Conservation (phyloP, 1,140 invertebrate species). For the Anoplolepis gracilipes region DNA sequence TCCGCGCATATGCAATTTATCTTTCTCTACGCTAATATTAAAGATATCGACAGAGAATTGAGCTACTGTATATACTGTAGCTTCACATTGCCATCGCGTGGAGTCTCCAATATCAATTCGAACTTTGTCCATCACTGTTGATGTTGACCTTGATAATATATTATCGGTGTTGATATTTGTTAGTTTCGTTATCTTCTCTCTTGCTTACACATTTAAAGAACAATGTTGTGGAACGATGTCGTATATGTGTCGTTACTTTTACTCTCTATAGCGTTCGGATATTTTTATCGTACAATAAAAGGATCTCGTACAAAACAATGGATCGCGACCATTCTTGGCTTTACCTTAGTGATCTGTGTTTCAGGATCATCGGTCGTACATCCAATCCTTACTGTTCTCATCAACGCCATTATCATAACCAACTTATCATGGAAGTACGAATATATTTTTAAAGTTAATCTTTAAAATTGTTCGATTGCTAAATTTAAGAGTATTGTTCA, state of each 20-base stretch:
- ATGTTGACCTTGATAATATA: background rate
- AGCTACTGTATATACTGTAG: too few species aligned
- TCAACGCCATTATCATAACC: slow-evolving; percentile 89
- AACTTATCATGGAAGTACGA: slow-evolving; percentile 87
- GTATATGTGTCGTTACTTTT: slow-evolving; percentile 89
- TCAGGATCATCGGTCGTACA: slow-evolving; percentile 89
- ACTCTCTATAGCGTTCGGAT: slow-evolving; percentile 88
- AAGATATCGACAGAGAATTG: too few species aligned
- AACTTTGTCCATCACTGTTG: too few species aligned
- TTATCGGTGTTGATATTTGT: background rate
- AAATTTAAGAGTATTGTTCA: background rate
- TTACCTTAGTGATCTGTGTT: slow-evolving; percentile 88
- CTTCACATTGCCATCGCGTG: too few species aligned
- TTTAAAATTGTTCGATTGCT: background rate
- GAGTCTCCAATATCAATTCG: too few species aligned
- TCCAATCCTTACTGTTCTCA: slow-evolving; percentile 87
- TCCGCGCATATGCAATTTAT: too few species aligned
- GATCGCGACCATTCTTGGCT: slow-evolving; percentile 87
- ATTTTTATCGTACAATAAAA: slow-evolving; percentile 87
- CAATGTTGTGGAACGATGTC: slow-evolving; percentile 88
- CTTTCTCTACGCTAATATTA: too few species aligned
- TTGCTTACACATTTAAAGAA: background rate
- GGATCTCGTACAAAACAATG: slow-evolving; percentile 86
- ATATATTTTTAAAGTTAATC: slow-evolving; percentile 49
- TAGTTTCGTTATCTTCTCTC: background rate